Percentiles rank a stretch among this genome's conserved stretches.
These are phyloP conservation scores for Epizoanthus rinbou DNA, from an alignment of 92 coral and sea anemone species.

Conservation along the genomic window DNA sequence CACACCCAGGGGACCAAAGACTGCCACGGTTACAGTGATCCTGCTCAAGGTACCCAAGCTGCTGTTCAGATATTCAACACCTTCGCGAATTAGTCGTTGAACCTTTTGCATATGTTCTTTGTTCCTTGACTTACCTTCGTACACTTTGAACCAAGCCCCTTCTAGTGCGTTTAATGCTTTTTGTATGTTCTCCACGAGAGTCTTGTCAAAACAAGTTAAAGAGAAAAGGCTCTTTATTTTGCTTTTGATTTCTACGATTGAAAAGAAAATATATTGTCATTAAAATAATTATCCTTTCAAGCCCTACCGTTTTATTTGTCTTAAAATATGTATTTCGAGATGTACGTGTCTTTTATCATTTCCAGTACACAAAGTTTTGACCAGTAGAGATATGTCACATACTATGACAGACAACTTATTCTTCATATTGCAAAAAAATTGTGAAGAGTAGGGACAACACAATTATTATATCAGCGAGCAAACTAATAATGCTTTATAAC, in stretches of 20 bases:
- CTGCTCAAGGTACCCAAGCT: slow-evolving; percentile 42
- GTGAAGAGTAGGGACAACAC: no score
- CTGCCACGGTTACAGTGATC: slow-evolving; percentile 49
- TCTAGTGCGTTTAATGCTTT: neutral
- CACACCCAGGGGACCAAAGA: slow-evolving; percentile 58
- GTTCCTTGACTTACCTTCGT: neutral
- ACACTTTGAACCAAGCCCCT: neutral
- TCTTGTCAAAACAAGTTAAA: neutral
- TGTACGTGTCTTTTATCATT: no score
- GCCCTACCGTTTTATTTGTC: neutral
- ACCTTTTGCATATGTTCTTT: slow-evolving; percentile 5
- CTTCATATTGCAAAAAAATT: no score
- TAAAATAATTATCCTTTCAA: neutral
- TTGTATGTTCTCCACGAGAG: neutral
- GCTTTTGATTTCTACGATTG: neutral
- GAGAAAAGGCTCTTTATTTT: neutral
- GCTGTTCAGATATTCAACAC: slow-evolving; percentile 36
- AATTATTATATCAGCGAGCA: no score
- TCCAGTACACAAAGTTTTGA: no score
- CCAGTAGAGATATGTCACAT: no score
- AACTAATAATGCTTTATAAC: no score
- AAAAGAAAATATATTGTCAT: neutral
- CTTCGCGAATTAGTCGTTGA: slow-evolving; percentile 38
- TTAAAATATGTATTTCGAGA: no score
- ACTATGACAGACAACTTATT: no score